These are phyloP conservation scores for Scaptomyza montana DNA, from an alignment of 1,140 invertebrate species.

Conservation along the genomic window DNA sequence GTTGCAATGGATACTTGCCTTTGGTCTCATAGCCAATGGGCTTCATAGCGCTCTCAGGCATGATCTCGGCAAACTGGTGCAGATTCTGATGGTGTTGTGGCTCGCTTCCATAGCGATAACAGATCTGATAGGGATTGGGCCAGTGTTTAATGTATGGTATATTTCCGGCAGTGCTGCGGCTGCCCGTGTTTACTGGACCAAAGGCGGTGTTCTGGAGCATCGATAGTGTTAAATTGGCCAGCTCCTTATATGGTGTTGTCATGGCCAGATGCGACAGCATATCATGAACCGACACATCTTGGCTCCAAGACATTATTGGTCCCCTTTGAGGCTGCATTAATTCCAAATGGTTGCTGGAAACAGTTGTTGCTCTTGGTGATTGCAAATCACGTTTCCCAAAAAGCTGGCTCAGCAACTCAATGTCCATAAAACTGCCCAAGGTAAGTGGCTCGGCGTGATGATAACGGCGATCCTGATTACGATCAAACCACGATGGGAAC, in stretches of 20 bases:
- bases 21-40: slow-evolving; percentile 42
- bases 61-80: not conserved
- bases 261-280: slow-evolving; percentile 11
- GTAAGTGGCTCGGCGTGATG: slow-evolving; percentile 36
- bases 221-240: slow-evolving; percentile 19
- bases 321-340: not conserved
- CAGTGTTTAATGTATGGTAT: slow-evolving; percentile 27
- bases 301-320: not conserved
- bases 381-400: not conserved
- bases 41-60: slow-evolving; percentile 3
- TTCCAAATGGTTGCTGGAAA: not conserved
- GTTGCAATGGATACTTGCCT: not conserved
- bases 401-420: slow-evolving; percentile 5
- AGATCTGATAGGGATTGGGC: slow-evolving; percentile 32
- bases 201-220: slow-evolving; percentile 37
- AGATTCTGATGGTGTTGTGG: too few species aligned
- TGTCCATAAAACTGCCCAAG: slow-evolving; percentile 36
- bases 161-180: slow-evolving; percentile 14
- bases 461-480: slow-evolving; percentile 28
- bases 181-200: slow-evolving; percentile 19
- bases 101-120: slow-evolving; percentile 2
- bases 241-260: slow-evolving; percentile 20
- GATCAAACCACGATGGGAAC: slow-evolving; percentile 14
- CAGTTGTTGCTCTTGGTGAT: not conserved
- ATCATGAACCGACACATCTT: slow-evolving; percentile 10